phyloP scores from a whole-genome alignment of 2,888 invertebrate species.

The Aphelenchoides bicaudatus region DNA sequence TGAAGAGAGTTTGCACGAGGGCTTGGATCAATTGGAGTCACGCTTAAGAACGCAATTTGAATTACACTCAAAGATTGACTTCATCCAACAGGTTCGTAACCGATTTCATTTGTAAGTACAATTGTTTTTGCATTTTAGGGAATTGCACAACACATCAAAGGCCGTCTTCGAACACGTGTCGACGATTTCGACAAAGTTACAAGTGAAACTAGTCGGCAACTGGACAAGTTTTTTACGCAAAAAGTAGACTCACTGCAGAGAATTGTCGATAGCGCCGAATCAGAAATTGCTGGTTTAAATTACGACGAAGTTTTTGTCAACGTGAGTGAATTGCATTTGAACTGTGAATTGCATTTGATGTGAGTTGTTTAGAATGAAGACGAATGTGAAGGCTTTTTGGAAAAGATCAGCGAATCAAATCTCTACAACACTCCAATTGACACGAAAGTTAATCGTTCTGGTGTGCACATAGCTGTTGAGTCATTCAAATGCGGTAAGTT shows the following conservation, averaged over 20 bases:
- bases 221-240: not conserved
- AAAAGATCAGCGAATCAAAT: constrained; percentile 18
- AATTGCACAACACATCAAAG: not conserved
- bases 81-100: not conserved
- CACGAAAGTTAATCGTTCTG: constrained; percentile 26
- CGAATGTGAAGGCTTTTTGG: constrained; percentile 20
- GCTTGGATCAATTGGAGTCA: constrained; percentile 1
- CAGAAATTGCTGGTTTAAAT: not conserved
- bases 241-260: constrained; percentile 4
- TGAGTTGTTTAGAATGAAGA: constrained; percentile 15
- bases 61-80: not conserved
- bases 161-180: not conserved
- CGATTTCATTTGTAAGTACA: not conserved
- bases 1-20: too few species aligned
- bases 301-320: not conserved
- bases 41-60: not conserved
- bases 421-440: constrained; percentile 20
- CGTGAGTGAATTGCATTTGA: too few species aligned
- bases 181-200: not conserved
- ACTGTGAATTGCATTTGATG: too few species aligned
- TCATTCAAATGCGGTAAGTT: constrained; percentile 44
- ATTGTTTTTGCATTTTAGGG: not conserved
- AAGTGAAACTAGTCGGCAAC: not conserved
- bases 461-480: constrained; percentile 47
- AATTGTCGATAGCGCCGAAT: constrained; percentile 4